Evolutionary conservation across 1,140 invertebrate species (phyloP), one percentile per base, ranked within the genome.

Genomic region (Bursaphelenchus mucronatus): DNA sequence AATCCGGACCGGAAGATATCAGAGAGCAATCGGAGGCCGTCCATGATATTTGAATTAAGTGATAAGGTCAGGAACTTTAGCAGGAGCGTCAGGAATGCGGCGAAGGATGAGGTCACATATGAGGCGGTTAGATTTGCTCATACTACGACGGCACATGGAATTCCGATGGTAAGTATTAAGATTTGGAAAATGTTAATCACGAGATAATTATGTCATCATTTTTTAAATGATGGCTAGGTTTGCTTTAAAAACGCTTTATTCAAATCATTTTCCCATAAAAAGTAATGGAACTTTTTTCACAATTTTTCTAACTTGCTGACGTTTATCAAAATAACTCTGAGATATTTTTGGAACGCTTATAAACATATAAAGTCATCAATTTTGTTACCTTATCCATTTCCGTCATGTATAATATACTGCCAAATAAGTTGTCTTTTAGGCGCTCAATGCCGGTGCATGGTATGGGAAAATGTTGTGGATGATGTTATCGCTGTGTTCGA

Each of bases 121-220:
- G 74, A 73, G 56, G 64, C 61, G 13, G 41, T 75, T 40, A 61
- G 63, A 17, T 73, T 73, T 61, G 74, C 71, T 19, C 55, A 63
- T 7, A 63, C 71, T n/a, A 73, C 71, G n/a, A 73, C 71, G 5
- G 71, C 71, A 45, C 72, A 75, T 52, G 74, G 71, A 21, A 74
- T 74, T 63, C 71, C 70, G 15, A 73, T 72, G 71, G 65, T 64
- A 44, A 21, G 17, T 40, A 9, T 54, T 21, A n/a, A 17, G 1
- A 39, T 57, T 39, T 59, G 41, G 3, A 43, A 17, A 15, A 55
- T n/a, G 6, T n/a, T 46, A 59, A 44, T 30, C 5, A 30, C 2
- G 1, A 30, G 30, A 30, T 3, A 30, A 30, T 30, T 30, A 30
- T 5, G 30, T 30, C 30, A 30, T 30, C 30, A 5, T 30, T 30